These are phyloP conservation scores for Idaea dimidiata DNA, from an alignment of 2,888 invertebrate genomes.

Conservation along the genomic window DNA sequence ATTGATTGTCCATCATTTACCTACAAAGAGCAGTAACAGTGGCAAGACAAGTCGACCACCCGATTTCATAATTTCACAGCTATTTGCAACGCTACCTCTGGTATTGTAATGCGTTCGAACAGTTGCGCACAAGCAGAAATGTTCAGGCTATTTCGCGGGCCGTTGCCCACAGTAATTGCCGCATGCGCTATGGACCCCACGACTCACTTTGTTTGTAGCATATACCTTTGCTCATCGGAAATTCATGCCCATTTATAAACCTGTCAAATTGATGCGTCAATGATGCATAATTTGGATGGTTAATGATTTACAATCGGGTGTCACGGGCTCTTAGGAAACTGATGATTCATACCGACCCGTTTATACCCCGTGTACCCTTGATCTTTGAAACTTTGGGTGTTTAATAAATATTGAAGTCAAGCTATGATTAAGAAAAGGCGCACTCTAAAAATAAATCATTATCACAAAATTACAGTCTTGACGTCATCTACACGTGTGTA, in stretches of 20 bases:
- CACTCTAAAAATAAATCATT: conserved; percentile 18
- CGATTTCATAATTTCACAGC: conserved; percentile 42
- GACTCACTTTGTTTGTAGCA: conserved; percentile 38
- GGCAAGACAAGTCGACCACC: conserved; percentile 22
- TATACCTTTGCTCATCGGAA: conserved; percentile 17
- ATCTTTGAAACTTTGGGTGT: neutral
- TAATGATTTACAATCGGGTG: conserved; percentile 46
- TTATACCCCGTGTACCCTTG: neutral
- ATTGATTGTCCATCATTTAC: neutral
- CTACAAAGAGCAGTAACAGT: neutral
- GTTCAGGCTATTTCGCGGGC: conserved; percentile 61
- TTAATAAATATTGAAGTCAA: neutral
- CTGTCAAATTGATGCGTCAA: conserved; percentile 54
- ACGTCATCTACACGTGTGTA: conserved; percentile 18
- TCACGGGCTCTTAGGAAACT: conserved; percentile 26
- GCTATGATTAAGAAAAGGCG: neutral
- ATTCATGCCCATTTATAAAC: conserved; percentile 44
- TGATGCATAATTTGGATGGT: conserved; percentile 45
- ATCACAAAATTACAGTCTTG: conserved; percentile 18
- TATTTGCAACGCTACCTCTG: conserved; percentile 38
- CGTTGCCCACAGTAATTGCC: conserved; percentile 61
- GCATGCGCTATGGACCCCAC: conserved; percentile 39
- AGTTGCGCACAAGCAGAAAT: conserved; percentile 36
- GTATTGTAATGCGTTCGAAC: conserved; percentile 34
- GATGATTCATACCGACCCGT: conserved; percentile 18